A percentile compares a stretch with the other conserved stretches of the same genome.
Evolutionary conservation across 2,888 invertebrate genomes (phyloP).

Genomic region (Melieria picta): DNA sequence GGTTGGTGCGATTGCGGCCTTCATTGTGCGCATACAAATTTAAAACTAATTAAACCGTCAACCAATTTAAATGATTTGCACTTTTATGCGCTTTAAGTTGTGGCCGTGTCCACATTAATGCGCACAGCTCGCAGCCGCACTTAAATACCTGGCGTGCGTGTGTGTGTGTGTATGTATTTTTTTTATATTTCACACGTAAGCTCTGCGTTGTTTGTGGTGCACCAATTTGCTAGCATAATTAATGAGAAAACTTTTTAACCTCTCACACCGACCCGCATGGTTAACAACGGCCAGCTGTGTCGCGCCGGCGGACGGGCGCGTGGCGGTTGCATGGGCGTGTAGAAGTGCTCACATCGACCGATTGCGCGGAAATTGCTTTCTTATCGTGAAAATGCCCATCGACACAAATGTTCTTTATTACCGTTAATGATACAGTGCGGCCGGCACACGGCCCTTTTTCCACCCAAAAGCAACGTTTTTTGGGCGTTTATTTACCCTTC

Average conservation of each 20-base stretch:
- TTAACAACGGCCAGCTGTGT: slow-evolving; percentile 11
- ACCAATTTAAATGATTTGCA: not conserved
- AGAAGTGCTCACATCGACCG: not conserved
- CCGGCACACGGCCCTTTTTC: not conserved
- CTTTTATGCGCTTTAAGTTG: not conserved
- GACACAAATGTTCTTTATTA: slow-evolving; percentile 29
- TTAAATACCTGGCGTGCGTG: not conserved
- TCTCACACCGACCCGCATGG: slow-evolving; percentile 9
- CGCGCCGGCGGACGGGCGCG: not conserved
- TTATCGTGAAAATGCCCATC: slow-evolving; percentile 33
- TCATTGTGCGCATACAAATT: not conserved
- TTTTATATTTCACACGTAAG: not conserved
- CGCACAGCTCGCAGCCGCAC: not conserved
- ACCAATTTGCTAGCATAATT: slow-evolving; percentile 36
- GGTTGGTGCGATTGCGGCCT: too few relatives aligned
- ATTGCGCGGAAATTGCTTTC: not conserved
- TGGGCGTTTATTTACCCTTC: not conserved
- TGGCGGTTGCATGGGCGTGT: not conserved
- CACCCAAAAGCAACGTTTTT: not conserved
- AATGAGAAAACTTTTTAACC: slow-evolving; percentile 40
- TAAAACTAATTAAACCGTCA: not conserved
- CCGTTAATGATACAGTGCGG: slow-evolving; percentile 23
- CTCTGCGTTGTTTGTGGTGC: not conserved
- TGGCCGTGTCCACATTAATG: too few relatives aligned
- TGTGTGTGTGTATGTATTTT: not conserved